Conservation (phyloP, 2,888 invertebrate genomes). For the Microplitis deprimator region DNA sequence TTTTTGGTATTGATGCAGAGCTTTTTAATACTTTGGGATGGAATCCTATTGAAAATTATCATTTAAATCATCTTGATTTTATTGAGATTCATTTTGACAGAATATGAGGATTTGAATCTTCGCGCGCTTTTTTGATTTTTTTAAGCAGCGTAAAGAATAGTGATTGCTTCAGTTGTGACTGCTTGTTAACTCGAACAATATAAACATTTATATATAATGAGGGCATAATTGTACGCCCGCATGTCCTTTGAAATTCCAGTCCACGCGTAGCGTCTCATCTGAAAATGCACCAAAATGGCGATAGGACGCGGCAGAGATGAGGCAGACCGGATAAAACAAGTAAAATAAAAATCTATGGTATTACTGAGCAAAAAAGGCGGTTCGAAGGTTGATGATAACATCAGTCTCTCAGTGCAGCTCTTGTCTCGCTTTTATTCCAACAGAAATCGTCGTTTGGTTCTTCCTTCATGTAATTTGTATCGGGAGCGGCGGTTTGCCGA, state of each 20-base stretch:
- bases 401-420: conserved; percentile 59
- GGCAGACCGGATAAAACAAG: conserved; percentile 41
- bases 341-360: conserved; percentile 44
- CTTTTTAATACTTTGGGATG: too few relatives aligned
- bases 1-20: too few relatives aligned
- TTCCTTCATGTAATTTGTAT: conserved; percentile 69
- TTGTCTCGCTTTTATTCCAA: conserved; percentile 42
- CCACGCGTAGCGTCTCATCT: conserved; percentile 35
- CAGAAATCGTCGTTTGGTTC: conserved; percentile 46
- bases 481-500: conserved; percentile 60
- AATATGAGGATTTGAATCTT: too few relatives aligned
- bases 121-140: too few relatives aligned
- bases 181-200: too few relatives aligned
- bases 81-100: too few relatives aligned
- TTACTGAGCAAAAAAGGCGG: conserved; percentile 49
- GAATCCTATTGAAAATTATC: too few relatives aligned
- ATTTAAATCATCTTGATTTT: too few relatives aligned
- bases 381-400: conserved; percentile 63
- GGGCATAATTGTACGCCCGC: conserved; percentile 15
- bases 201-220: conserved; percentile 21
- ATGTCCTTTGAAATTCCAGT: conserved; percentile 45
- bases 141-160: too few relatives aligned
- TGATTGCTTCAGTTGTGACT: too few relatives aligned
- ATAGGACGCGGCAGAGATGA: conserved; percentile 34
- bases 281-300: conserved; percentile 44